Base-by-base conservation (phyloP, 2,888 invertebrate species). In the Synergus japonicus region DNA sequence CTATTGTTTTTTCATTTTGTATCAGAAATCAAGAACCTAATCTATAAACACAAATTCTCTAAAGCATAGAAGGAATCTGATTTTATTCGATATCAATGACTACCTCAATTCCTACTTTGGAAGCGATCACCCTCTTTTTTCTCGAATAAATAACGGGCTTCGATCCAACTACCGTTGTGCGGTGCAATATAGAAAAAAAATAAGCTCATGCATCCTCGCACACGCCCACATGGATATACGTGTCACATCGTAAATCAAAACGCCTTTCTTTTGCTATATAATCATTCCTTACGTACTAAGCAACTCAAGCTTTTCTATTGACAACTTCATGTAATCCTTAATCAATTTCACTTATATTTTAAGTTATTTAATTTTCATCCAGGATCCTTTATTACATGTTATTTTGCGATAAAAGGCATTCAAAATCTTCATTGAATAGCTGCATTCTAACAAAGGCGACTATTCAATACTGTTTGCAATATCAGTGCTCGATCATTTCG, bases 121-220 rank as follows among this genome's bases (percentile, higher is more conserved):
- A 4, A 49, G 49, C 49, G 49, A 49, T 49, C 15, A 49, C 15
- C 15, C 15, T 15, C 44, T 43, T 43, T 22, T 65, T 41, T 41
- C 41, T 65, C 41, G 15, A n/a, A 67, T 46, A 46, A 22, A 44
- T 46, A 44, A 46, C 18, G 44, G 22, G 46, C 46, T 46, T 44
- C 22, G 46, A 67, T 46, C 46, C 22, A 67, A 67, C 67, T 67
- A 67, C 67, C 67, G 67, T 67, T 67, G 67, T 46, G 44, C 22
- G 29, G 2, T 67, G 67, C 67, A 44, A 67, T 46, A 46, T 46
- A 69, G 29, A 46, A 46, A 69, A 67, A 69, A 67, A 44, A 29
- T 22, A 69, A 18, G 29, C 22, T 29, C 29, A 29, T 46, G 44
- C 46, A 5, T 29, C 46, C 46, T 46, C 29, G 29, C 46, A 54